A percentile compares a stretch with the other conserved stretches of the same genome.
Evolutionary conservation across 1,140 invertebrate genomes (phyloP).

Genomic region (Neocloeon triangulifer): DNA sequence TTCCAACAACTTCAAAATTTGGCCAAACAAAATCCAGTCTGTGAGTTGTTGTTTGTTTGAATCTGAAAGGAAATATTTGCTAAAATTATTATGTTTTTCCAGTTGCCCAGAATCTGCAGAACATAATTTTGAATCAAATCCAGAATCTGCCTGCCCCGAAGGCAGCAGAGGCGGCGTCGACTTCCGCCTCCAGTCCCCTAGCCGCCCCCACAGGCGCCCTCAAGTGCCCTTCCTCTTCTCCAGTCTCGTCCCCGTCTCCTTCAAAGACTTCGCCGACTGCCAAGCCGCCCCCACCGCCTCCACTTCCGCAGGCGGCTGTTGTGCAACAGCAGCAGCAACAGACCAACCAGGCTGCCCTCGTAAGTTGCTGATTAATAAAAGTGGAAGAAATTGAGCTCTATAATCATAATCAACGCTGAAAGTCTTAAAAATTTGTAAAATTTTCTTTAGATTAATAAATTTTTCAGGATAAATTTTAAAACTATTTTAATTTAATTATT

Average conservation of each 20-base stretch:
- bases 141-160: constrained; percentile 15
- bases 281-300: constrained; percentile 9
- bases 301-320: constrained; percentile 12
- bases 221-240: constrained; percentile 5
- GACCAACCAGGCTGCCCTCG: neutral
- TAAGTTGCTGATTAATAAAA: too few relatives aligned
- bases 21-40: constrained; percentile 26
- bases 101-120: constrained; percentile 26
- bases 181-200: constrained; percentile 1
- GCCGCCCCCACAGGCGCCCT: constrained; percentile 5
- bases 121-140: constrained; percentile 21
- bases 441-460: too few relatives aligned
- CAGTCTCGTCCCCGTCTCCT: too few relatives aligned
- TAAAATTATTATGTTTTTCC: constrained; percentile 9
- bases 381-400: too few relatives aligned
- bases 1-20: constrained; percentile 23
- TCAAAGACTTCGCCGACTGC: too few relatives aligned
- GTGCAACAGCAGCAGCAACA: too few relatives aligned
- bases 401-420: too few relatives aligned
- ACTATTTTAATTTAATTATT: too few relatives aligned
- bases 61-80: too few relatives aligned
- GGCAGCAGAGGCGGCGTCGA: constrained; percentile 1
- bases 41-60: too few relatives aligned
- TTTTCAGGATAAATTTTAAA: too few relatives aligned
- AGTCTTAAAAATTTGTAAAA: too few relatives aligned